A percentile compares a stretch with the other conserved stretches of the same genome.
Evolutionary conservation across 1,140 invertebrate species (phyloP).

Genomic region (Atta texana): DNA sequence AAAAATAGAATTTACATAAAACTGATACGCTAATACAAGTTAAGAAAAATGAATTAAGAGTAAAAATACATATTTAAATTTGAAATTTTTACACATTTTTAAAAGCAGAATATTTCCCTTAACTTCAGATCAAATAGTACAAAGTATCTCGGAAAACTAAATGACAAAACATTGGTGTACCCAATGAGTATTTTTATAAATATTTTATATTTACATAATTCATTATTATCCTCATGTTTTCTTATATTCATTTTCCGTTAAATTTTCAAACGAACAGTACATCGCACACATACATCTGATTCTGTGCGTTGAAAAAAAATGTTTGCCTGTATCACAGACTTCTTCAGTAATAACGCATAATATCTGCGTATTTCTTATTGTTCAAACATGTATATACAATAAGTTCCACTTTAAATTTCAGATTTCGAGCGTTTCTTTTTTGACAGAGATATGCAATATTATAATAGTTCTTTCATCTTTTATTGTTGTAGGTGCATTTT

Average conservation of each 20-base stretch:
- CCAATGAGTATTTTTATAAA: conserved; percentile 49
- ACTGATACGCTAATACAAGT: conserved; percentile 1
- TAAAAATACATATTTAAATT: conserved; percentile 56
- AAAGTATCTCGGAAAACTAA: conserved; percentile 64
- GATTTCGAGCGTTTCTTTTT: neutral
- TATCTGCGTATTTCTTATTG: conserved; percentile 4
- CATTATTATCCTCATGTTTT: conserved; percentile 13
- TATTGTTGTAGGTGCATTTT: neutral
- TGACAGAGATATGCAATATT: neutral
- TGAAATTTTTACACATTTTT: conserved; percentile 42
- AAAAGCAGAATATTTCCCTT: conserved; percentile 68
- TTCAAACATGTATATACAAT: conserved; percentile 20
- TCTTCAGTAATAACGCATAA: conserved; percentile 53
- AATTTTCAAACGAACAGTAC: conserved; percentile 6
- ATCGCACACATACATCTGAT: conserved; percentile 1
- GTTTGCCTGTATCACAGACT: conserved; percentile 73
- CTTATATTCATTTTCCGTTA: neutral
- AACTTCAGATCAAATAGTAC: conserved; percentile 48
- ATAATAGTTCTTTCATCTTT: neutral
- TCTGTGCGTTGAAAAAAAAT: conserved; percentile 69
- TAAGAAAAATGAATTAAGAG: conserved; percentile 35
- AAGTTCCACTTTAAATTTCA: conserved; percentile 3
- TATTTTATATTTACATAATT: conserved; percentile 30
- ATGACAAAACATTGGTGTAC: conserved; percentile 67
- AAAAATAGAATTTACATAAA: conserved; percentile 18